These are phyloP conservation scores for Pseudocheirus occidentalis DNA, from an alignment of 2,797 vertebrate species.

Conservation along the genomic window DNA sequence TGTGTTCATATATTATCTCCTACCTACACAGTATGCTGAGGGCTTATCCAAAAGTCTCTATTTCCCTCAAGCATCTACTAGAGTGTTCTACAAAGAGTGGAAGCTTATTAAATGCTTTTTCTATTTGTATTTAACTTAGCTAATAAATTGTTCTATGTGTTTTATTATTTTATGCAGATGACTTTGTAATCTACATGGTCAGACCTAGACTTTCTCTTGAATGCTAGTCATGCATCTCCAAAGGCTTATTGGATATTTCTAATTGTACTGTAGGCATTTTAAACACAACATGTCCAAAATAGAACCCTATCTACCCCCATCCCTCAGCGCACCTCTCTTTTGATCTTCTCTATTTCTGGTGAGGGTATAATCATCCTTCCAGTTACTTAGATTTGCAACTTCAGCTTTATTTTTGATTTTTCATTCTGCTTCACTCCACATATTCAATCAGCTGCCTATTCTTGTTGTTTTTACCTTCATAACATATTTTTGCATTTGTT, in stretches of 20 bases:
- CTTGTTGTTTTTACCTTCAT: not conserved
- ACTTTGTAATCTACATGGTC: not conserved
- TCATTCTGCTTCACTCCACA: not conserved
- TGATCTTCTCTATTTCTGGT: not conserved
- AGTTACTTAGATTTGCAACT: not conserved
- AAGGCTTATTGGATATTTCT: not conserved
- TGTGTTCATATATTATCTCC: not conserved
- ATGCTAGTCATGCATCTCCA: not conserved
- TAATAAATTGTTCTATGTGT: not conserved
- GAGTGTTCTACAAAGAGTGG: not conserved
- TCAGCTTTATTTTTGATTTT: not conserved
- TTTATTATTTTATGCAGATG: not conserved
- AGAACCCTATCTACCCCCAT: not conserved
- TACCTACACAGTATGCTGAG: not conserved
- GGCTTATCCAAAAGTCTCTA: not conserved
- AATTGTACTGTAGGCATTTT: not conserved
- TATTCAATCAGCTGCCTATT: not conserved
- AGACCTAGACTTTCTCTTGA: not conserved
- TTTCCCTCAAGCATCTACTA: not conserved
- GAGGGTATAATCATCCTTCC: not conserved
- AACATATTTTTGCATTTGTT: not conserved
- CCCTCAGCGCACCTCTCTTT: not conserved
- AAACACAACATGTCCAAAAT: not conserved
- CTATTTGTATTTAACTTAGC: not conserved
- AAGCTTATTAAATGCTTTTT: not conserved